A percentile compares a stretch with the other conserved stretches of the same genome.
Evolutionary conservation across 2,113 vertebrate species (phyloP).

Genomic region (Pangasianodon gigas): DNA sequence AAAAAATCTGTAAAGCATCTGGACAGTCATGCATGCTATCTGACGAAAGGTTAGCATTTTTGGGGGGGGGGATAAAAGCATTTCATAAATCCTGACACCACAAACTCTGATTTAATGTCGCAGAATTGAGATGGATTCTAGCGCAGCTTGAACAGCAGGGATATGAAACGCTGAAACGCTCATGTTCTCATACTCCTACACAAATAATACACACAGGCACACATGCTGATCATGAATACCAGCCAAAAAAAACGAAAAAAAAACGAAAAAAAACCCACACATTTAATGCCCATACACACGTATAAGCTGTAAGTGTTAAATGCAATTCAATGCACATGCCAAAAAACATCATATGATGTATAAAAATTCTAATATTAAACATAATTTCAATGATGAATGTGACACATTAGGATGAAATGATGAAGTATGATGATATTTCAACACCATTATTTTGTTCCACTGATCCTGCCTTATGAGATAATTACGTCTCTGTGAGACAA

Average conservation of each 20-base stretch:
- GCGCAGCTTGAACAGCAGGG: not conserved
- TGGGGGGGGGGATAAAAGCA: not conserved
- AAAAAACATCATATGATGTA: not conserved
- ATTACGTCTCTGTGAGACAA: conserved; percentile 10
- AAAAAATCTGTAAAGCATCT: not conserved
- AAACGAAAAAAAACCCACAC: not conserved
- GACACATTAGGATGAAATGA: not conserved
- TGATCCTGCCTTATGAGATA: conserved; percentile 22
- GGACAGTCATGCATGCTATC: not conserved
- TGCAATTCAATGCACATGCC: not conserved
- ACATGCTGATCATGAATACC: not conserved
- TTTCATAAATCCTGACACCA: not conserved
- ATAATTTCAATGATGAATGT: not conserved
- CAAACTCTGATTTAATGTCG: not conserved
- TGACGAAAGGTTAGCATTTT: not conserved
- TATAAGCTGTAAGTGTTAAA: conserved; percentile 6
- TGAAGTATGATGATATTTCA: conserved; percentile 21
- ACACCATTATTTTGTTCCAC: conserved; percentile 16
- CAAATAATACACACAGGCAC: not conserved
- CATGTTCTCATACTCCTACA: conserved; percentile 5
- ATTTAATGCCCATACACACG: conserved; percentile 13
- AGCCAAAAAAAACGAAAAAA: not conserved
- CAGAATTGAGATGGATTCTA: not conserved
- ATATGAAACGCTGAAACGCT: not conserved
- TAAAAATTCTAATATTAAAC: not conserved